Conservation (phyloP, 37 sponge, comb jelly and placozoan species). For the Tethya wilhelma region DNA sequence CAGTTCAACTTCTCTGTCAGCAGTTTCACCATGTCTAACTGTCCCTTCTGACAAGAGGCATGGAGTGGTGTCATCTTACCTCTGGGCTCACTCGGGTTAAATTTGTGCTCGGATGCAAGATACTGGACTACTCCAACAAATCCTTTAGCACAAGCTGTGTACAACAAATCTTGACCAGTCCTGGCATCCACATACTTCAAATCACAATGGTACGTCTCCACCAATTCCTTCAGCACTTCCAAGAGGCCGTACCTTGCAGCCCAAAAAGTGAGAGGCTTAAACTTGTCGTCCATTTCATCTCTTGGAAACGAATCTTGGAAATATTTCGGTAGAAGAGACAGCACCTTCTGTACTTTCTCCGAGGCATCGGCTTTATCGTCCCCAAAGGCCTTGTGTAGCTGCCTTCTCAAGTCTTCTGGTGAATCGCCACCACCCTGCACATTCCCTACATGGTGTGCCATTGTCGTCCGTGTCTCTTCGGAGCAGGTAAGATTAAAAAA, state of each 20-base stretch:
- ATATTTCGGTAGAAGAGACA: neutral
- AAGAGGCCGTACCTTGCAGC: constrained; percentile 17
- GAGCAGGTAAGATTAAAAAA: too few species aligned
- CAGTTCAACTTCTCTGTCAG: constrained; percentile 15
- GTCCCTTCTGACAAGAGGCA: constrained; percentile 45
- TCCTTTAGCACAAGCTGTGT: constrained; percentile 41
- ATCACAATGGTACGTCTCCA: constrained; percentile 29
- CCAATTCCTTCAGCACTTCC: neutral
- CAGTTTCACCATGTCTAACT: neutral
- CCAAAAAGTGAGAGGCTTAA: constrained; percentile 31
- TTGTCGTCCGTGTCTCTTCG: too few species aligned
- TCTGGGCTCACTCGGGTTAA: constrained; percentile 21
- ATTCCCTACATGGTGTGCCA: too few species aligned
- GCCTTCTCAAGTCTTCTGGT: too few species aligned
- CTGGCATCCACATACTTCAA: constrained; percentile 19
- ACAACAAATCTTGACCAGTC: constrained; percentile 29
- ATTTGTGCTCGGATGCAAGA: neutral
- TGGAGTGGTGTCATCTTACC: constrained; percentile 41
- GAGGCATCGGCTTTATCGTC: too few species aligned
- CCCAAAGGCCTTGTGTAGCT: too few species aligned
- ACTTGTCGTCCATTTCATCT: neutral
- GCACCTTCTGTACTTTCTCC: constrained; percentile 6
- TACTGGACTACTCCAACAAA: constrained; percentile 30
- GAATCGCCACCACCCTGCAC: too few species aligned
- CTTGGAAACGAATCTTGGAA: neutral